Percentiles rank a stretch among this genome's conserved stretches.
phyloP scores from a whole-genome alignment of 2,113 vertebrate genomes.

The Blennius ocellaris region DNA sequence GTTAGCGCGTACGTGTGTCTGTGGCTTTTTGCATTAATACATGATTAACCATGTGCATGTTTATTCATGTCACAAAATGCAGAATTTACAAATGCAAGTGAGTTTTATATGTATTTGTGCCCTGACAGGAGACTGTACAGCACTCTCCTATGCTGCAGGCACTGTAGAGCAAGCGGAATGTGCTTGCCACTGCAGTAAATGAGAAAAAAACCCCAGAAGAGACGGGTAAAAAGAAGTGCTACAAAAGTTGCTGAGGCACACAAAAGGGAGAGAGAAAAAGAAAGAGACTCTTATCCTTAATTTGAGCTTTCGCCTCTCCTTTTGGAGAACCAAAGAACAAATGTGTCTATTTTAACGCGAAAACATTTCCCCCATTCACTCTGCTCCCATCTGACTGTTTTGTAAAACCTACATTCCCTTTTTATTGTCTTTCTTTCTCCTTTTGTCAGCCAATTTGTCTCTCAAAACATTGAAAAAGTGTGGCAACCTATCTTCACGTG shows the following conservation, averaged over 20 bases:
- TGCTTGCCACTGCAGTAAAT: slow-evolving; percentile 82
- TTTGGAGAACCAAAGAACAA: slow-evolving; percentile 45
- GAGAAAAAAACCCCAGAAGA: slow-evolving; percentile 32
- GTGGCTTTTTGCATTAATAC: slow-evolving; percentile 34
- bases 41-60: slow-evolving; percentile 49
- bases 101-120: slow-evolving; percentile 50
- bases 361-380: slow-evolving; percentile 15
- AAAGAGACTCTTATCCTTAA: slow-evolving; percentile 79
- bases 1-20: slow-evolving; percentile 10
- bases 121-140: slow-evolving; percentile 62
- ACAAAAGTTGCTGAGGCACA: slow-evolving; percentile 80
- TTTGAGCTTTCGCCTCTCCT: slow-evolving; percentile 72
- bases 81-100: slow-evolving; percentile 32
- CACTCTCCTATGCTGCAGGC: slow-evolving; percentile 72
- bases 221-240: slow-evolving; percentile 55
- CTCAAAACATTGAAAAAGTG: background rate
- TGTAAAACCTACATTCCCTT: slow-evolving; percentile 6
- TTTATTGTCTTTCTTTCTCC: slow-evolving; percentile 7
- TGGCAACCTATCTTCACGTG: background rate
- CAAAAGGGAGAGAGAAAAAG: slow-evolving; percentile 73
- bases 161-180: slow-evolving; percentile 66
- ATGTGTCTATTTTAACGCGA: slow-evolving; percentile 11
- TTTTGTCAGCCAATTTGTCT: slow-evolving; percentile 24
- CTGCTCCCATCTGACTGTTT: slow-evolving; percentile 15
- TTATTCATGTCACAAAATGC: slow-evolving; percentile 40